Percentiles rank a stretch among this genome's conserved stretches.
Conservation (phyloP, 1,140 invertebrate species). For the Rhagoletis zephyria region DNA sequence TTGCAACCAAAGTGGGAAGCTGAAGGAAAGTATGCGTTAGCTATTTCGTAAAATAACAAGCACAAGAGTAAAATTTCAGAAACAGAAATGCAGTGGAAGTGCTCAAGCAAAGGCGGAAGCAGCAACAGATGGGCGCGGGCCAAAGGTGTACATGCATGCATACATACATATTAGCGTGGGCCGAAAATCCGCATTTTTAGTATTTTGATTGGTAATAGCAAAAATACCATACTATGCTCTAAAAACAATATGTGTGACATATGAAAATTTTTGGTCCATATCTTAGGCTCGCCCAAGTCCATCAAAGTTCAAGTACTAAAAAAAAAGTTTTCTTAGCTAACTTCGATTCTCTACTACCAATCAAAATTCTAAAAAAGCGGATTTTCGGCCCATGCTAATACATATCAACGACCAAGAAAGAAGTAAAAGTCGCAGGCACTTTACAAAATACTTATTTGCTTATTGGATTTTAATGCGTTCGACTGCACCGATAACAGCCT, state of each 20-base stretch:
- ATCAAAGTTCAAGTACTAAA: too few relatives aligned
- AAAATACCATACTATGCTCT: too few relatives aligned
- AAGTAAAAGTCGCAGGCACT: constrained; percentile 25
- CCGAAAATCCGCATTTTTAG: too few relatives aligned
- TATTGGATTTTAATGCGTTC: constrained; percentile 51
- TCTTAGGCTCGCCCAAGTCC: too few relatives aligned
- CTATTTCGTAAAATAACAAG: constrained; percentile 31
- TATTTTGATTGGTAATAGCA: too few relatives aligned
- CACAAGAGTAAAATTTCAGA: constrained; percentile 6
- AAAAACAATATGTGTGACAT: too few relatives aligned
- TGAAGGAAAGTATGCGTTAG: constrained; percentile 25
- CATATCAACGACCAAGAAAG: not conserved
- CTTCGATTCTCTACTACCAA: too few relatives aligned
- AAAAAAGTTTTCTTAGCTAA: too few relatives aligned
- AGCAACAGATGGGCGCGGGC: not conserved
- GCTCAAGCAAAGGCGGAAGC: not conserved
- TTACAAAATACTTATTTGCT: constrained; percentile 51
- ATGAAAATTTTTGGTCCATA: too few relatives aligned
- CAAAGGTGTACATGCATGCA: not conserved
- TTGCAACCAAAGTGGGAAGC: constrained; percentile 8
- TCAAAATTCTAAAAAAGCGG: too few relatives aligned
- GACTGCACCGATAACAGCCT: constrained; percentile 38
- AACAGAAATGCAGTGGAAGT: constrained; percentile 10
- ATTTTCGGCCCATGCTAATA: too few relatives aligned
- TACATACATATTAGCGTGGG: not conserved